Base-by-base conservation (phyloP, 2,113 vertebrate genomes). In the Malaclemys terrapin region DNA sequence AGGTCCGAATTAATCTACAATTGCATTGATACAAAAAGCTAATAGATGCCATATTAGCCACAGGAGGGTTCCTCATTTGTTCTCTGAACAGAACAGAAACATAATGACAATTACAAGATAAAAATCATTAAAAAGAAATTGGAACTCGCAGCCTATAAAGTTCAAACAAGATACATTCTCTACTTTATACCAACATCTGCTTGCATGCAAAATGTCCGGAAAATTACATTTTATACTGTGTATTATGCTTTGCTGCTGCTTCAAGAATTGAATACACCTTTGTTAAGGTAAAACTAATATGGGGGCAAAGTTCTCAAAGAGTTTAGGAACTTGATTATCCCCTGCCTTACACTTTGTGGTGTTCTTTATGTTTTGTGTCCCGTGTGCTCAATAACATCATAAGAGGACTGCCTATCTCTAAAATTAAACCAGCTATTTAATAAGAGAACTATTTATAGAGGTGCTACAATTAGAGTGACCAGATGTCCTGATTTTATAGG, bases 41-140 rank as follows among this genome's bases (percentile, higher is more conserved):
- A 90, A 88, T 76, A 95, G 91, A 27, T 69, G 47, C 69, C 94
- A 78, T 94, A 96, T 91, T 78, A 93, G 88, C 84, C 91, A 79
- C 38, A 50, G 80, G 38, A 93, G 62, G 81, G 8, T 4, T 96
- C 47, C 54, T 52, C 81, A 76, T 87, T 69, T 89, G 54, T 93
- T 96, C 78, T 62, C 89, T 38, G 82, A 95, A 88, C 82, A 80
- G 62, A 0, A 0, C 78, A 85, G 45, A 82, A 97, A 52, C n/a
- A 50, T 47, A 45, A 79, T 6, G 8, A n/a, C 93, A 90, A 92
- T 83, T 80, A 62, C 35, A 80, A 82, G 52, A 5, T 24, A 65
- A 45, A 81, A 90, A 89, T 94, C 38, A 13, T 91, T 84, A n/a
- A 56, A n/a, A 31, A 65, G 82, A 62, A 72, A 72, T 72, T 79